phyloP scores from a whole-genome alignment of 1,140 invertebrate species.

The Halesus radiatus region DNA sequence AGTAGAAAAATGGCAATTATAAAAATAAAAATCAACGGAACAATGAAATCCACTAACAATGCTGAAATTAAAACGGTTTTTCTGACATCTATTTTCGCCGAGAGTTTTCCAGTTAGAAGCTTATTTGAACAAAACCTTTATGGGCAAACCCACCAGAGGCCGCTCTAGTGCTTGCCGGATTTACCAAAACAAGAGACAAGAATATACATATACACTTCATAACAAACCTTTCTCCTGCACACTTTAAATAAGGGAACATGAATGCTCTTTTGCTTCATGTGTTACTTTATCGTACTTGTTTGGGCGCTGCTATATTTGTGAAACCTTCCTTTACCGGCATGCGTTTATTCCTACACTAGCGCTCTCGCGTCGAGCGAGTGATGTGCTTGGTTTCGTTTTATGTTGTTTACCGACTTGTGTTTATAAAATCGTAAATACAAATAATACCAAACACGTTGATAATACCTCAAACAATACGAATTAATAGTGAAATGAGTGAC shows the following conservation, averaged over 20 bases:
- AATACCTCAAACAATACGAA: slow-evolving; percentile 7
- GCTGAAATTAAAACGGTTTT: too few relatives aligned
- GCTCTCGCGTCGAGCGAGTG: background rate
- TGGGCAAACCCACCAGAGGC: slow-evolving; percentile 6
- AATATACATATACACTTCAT: too few relatives aligned
- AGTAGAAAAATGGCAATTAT: too few relatives aligned
- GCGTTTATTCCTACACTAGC: background rate
- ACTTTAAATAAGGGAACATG: too few relatives aligned
- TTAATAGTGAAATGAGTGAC: background rate
- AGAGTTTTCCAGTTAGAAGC: slow-evolving; percentile 17
- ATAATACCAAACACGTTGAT: background rate
- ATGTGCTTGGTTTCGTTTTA: background rate
- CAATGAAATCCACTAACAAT: too few relatives aligned
- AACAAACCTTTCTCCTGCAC: too few relatives aligned
- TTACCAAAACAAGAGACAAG: background rate
- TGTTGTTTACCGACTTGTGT: background rate
- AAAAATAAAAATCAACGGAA: too few relatives aligned
- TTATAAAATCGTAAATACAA: slow-evolving; percentile 20
- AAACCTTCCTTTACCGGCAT: slow-evolving; percentile 18
- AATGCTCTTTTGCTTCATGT: background rate
- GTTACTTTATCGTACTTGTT: background rate
- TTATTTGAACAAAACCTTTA: background rate
- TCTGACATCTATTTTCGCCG: background rate
- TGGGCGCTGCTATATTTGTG: background rate
- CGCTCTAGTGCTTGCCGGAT: background rate